A percentile compares a stretch with the other conserved stretches of the same genome.
Conservation (phyloP, 2,797 vertebrate genomes). For the Lateolabrax maculatus region DNA sequence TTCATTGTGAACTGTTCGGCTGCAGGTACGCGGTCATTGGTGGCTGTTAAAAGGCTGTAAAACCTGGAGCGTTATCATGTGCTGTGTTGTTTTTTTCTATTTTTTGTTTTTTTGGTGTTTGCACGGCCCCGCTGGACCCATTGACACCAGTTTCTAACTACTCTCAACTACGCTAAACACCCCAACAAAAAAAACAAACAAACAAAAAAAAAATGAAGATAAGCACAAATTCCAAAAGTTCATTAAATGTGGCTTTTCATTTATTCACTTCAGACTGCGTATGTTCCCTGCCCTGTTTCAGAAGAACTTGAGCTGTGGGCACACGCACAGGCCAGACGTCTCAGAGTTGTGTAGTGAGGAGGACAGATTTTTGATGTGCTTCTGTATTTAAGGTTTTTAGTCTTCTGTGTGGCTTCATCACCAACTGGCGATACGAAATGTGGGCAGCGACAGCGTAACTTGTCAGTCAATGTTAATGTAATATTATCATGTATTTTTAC, state of each 20-base stretch:
- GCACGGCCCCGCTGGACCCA: constrained; percentile 35
- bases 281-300: not conserved
- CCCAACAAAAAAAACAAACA: too few relatives aligned
- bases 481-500: not conserved
- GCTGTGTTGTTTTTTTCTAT: constrained; percentile 17
- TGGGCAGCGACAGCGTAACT: not conserved
- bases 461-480: constrained; percentile 13
- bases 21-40: not conserved
- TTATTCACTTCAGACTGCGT: not conserved
- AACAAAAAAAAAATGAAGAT: too few relatives aligned
- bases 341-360: not conserved
- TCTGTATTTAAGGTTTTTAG: not conserved
- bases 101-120: constrained; percentile 27
- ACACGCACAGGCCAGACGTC: constrained; percentile 19
- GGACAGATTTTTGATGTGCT: not conserved
- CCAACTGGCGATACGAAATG: constrained; percentile 1
- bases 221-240: constrained; percentile 3
- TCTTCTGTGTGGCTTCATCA: not conserved
- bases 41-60: not conserved
- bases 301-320: constrained; percentile 17
- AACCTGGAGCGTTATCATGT: constrained; percentile 27
- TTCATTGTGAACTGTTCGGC: not conserved
- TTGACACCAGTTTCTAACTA: constrained; percentile 12
- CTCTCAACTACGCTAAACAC: constrained; percentile 1
- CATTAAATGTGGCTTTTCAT: not conserved